phyloP scores from a whole-genome alignment of 2,797 vertebrate species.

The Pteropus rufus region DNA sequence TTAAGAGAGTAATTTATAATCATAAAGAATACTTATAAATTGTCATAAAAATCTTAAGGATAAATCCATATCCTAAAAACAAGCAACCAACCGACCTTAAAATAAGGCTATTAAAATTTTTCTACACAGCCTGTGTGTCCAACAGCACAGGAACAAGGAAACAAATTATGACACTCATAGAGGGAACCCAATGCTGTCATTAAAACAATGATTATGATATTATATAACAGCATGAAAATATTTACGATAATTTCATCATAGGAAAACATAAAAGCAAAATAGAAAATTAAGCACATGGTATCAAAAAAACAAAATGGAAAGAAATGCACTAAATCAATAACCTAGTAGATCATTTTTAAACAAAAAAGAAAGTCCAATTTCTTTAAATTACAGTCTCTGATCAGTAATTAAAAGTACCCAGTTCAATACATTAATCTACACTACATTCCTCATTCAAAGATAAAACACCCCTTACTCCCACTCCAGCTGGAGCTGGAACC shows the following conservation, averaged over 20 bases:
- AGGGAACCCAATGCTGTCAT: neutral
- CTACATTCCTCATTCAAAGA: neutral
- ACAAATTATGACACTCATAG: neutral
- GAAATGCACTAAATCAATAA: constrained; percentile 5
- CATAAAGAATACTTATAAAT: neutral
- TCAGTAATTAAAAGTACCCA: neutral
- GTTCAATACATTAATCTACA: neutral
- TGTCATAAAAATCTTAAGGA: neutral
- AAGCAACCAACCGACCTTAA: neutral
- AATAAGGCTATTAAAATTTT: neutral
- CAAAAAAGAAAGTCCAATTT: neutral
- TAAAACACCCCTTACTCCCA: neutral
- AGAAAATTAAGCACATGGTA: neutral
- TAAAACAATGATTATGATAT: constrained; percentile 30
- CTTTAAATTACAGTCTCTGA: neutral
- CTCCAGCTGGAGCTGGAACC: neutral
- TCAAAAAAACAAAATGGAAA: neutral
- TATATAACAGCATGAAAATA: neutral
- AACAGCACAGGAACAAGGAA: neutral
- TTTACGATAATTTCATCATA: neutral
- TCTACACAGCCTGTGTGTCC: neutral
- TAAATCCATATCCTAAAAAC: neutral
- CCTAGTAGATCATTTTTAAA: neutral
- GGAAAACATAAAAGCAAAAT: constrained; percentile 3
- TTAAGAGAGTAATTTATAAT: neutral